Conservation (phyloP, 2,797 vertebrate species). For the Prionace glauca region DNA sequence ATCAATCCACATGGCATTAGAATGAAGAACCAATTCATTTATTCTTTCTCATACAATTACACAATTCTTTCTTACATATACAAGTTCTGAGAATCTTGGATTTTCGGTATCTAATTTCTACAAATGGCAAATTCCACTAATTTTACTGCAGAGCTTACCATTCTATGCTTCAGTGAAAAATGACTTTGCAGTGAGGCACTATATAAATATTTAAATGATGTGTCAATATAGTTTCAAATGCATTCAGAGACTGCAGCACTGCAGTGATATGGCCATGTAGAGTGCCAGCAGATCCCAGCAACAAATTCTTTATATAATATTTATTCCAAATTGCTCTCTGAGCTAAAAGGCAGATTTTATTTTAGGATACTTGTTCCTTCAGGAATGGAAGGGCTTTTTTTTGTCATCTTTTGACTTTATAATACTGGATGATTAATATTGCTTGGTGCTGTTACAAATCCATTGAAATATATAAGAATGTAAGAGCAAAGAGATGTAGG, state of each 20-base stretch:
- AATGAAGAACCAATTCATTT: background rate
- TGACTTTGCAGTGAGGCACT: background rate
- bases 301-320: background rate
- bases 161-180: background rate
- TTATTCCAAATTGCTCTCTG: background rate
- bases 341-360: background rate
- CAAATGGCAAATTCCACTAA: background rate
- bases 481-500: background rate
- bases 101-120: background rate
- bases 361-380: background rate
- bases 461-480: background rate
- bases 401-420: background rate
- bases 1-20: background rate
- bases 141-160: background rate
- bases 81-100: background rate
- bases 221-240: background rate
- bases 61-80: too few species aligned
- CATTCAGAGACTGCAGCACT: background rate
- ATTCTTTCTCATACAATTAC: background rate
- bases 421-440: background rate
- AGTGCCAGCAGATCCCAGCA: background rate
- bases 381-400: background rate
- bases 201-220: slow-evolving; percentile 20
- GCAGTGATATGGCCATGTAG: background rate
- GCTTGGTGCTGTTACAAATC: background rate